Base-by-base conservation (phyloP, 1,140 invertebrate species). In the Zaprionus capensis region DNA sequence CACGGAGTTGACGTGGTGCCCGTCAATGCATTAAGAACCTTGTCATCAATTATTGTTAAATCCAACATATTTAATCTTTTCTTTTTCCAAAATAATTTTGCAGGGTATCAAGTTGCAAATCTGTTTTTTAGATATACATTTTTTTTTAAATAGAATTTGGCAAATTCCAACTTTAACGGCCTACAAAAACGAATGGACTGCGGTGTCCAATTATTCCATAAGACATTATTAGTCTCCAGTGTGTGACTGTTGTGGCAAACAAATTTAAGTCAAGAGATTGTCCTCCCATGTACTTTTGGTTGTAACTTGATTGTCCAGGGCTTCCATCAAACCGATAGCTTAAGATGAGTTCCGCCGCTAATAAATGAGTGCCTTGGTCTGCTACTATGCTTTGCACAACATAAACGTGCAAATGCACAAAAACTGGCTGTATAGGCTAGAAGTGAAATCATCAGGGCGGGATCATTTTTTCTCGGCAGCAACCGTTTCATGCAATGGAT, bases 41-140 rank as follows among this genome's bases (percentile, higher is more conserved):
- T 41, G 14, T 41, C 55, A 36, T 58, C 65, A 11, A 68, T 68
- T 22, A 58, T 14, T 28, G 55, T 64, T 46, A 57, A 15, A 58
- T 58, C 2, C 17, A 56, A 1, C 5, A 5, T 41, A 41, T n/a
- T n/a, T n/a, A 5, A 49, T 20, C 11, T 49, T 20, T 20, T 20
- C 9, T 0, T 17, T 17, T 49, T 9, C 9, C 24, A 61, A 6
- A 4, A 41, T 41, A 0, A 41, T 41, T 44, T 44, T 61, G 58
- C 17, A 31, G 28, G 28, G 1, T 31, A 6, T 31, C 28, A 31
- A 31, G 5, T 31, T 31, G 28, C 1, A 31, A 6, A 31, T 31
- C 28, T 31, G 28, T 20, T 26, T 12, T 58, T n/a, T 14, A 58
- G 15, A 58, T 58, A 14, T 34, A 20, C 5, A 12, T 57, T 67